phyloP scores from a whole-genome alignment of 2,113 vertebrate species.

The Pao palembangensis region DNA sequence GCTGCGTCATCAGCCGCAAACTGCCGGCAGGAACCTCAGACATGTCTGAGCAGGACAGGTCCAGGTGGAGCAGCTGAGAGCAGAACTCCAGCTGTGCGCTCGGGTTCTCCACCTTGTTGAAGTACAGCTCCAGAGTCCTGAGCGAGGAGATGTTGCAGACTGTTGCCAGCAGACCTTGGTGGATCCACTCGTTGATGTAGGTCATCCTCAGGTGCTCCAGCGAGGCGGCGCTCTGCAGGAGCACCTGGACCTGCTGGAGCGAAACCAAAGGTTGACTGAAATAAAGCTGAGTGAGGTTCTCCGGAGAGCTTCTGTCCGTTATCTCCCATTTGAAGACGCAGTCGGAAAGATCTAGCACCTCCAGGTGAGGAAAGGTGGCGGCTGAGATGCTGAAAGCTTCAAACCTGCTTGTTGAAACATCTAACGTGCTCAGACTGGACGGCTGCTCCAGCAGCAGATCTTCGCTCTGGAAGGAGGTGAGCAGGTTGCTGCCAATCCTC shows the following conservation, averaged over 20 bases:
- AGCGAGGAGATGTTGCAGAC: constrained; percentile 53
- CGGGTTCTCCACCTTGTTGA: constrained; percentile 37
- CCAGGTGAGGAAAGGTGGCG: too few relatives aligned
- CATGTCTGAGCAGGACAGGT: constrained; percentile 15
- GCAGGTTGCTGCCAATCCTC: neutral
- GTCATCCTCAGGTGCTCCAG: too few relatives aligned
- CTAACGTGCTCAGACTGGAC: neutral
- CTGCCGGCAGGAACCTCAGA: constrained; percentile 12
- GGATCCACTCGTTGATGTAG: too few relatives aligned
- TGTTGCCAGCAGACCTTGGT: constrained; percentile 3
- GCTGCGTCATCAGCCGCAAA: constrained; percentile 4
- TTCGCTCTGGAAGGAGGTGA: neutral
- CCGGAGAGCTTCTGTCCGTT: too few relatives aligned
- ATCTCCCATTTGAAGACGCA: too few relatives aligned
- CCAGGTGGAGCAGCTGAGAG: constrained; percentile 31
- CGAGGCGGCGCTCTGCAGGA: too few relatives aligned
- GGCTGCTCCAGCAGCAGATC: neutral
- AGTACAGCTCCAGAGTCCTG: constrained; percentile 37
- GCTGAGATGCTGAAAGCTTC: constrained; percentile 37
- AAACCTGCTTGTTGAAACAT: constrained; percentile 11
- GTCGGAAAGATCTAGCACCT: too few relatives aligned
- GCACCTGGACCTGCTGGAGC: too few relatives aligned
- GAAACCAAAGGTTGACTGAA: too few relatives aligned
- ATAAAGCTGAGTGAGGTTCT: too few relatives aligned
- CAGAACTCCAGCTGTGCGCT: constrained; percentile 33